Percentiles rank a stretch among this genome's conserved stretches.
These are phyloP conservation scores for Lycodopsis pacificus DNA, from an alignment of 2,797 vertebrate species.

Conservation along the genomic window DNA sequence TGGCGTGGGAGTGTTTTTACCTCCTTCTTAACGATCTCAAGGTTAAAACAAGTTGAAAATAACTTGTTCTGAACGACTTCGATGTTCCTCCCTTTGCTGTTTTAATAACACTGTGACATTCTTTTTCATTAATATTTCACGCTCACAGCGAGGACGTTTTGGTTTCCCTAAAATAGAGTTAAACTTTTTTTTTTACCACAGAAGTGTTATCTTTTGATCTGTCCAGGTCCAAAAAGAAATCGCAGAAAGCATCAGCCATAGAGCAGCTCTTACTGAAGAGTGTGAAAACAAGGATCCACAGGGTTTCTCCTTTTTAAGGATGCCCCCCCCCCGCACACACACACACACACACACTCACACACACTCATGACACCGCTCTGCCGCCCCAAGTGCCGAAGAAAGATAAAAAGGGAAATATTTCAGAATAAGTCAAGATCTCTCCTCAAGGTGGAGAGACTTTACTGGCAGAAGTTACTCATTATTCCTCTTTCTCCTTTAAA, in stretches of 20 bases:
- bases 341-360: too few species aligned
- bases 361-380: constrained; percentile 21
- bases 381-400: constrained; percentile 22
- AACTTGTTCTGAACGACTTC: neutral
- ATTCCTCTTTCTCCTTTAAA: constrained; percentile 46
- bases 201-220: constrained; percentile 31
- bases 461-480: constrained; percentile 56
- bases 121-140: constrained; percentile 37
- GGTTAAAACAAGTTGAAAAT: constrained; percentile 12
- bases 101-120: constrained; percentile 24
- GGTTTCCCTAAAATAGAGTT: constrained; percentile 21
- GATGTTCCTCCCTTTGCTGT: neutral
- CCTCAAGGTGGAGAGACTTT: constrained; percentile 50
- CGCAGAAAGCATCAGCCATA: constrained; percentile 10
- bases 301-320: constrained; percentile 36
- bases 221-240: constrained; percentile 5
- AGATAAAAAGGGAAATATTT: constrained; percentile 28
- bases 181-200: constrained; percentile 15
- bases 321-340: neutral
- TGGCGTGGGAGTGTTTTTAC: neutral
- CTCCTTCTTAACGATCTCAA: neutral
- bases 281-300: constrained; percentile 17
- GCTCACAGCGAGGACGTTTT: neutral
- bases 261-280: constrained; percentile 13
- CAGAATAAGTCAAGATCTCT: constrained; percentile 36